phyloP scores from a whole-genome alignment of 2,113 vertebrate species.

The Montifringilla adamsi region DNA sequence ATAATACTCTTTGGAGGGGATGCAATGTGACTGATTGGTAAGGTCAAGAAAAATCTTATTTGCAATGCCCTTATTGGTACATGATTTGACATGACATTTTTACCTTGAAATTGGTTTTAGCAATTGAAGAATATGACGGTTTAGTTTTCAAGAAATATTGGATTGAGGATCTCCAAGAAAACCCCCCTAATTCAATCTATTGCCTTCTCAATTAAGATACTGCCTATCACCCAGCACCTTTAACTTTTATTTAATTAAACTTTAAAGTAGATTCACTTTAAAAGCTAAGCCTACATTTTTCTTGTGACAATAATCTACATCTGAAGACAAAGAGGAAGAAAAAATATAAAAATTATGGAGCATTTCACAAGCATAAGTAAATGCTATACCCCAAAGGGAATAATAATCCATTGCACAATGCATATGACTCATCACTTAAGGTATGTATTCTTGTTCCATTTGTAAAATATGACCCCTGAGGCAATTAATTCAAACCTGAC shows the following conservation, averaged over 20 bases:
- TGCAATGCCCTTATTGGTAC: conserved; percentile 77
- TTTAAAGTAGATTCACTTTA: conserved; percentile 37
- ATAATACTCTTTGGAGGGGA: conserved; percentile 75
- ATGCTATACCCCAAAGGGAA: conserved; percentile 11
- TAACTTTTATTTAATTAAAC: conserved; percentile 67
- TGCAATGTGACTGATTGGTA: conserved; percentile 80
- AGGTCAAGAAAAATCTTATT: conserved; percentile 82
- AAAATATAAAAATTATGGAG: conserved; percentile 15
- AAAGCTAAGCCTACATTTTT: conserved; percentile 14
- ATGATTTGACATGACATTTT: conserved; percentile 81
- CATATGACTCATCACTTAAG: conserved; percentile 53
- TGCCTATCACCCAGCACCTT: conserved; percentile 56
- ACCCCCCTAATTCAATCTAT: conserved; percentile 75
- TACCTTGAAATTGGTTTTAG: conserved; percentile 78
- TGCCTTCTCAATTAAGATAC: conserved; percentile 69
- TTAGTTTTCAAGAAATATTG: conserved; percentile 77
- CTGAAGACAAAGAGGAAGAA: conserved; percentile 2
- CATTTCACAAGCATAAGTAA: conserved; percentile 46
- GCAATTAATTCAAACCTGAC: conserved; percentile 62
- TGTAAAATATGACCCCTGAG: conserved; percentile 51
- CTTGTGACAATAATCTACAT: neutral
- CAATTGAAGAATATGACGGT: conserved; percentile 76
- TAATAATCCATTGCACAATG: conserved; percentile 41
- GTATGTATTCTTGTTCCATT: conserved; percentile 44
- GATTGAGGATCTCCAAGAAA: conserved; percentile 72